Evolutionary conservation across 2,888 invertebrate genomes (phyloP), one percentile per base, ranked within the genome.

Genomic region (Cheilosia impressa): DNA sequence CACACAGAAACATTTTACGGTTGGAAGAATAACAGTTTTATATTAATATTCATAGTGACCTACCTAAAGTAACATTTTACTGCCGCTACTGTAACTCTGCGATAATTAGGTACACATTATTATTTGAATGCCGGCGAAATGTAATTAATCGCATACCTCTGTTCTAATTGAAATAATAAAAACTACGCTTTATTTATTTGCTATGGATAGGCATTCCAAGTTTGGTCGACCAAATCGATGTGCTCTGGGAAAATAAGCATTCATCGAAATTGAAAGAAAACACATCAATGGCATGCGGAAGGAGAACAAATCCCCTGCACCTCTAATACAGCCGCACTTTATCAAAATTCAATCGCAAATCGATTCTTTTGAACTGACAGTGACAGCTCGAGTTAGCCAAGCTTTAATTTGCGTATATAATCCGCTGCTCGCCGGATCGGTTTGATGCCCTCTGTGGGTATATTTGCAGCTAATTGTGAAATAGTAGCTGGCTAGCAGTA

Each of bases 71-170:
- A 38, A 38, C 10, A 38, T 38, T 60, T 71, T 17, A 71, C 38
- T 58, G 58, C 24, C 5, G 43, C 45, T 19, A 24, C n/a, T 55
- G 34, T 45, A 55, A 22, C 6, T 19, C n/a, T 15, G 34, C 2
- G 17, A 9, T 19, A 1, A 13, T 22, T 34, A 24, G 38, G 43
- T n/a, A 2, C 6, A 22, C 7, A 2, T 47, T 75, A 50, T 57
- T 47, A 50, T 38, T 5, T 55, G 65, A 47, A 50, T 43, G 13
- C 31, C 43, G 19, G 58, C 50, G 31, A 66, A 50, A 66, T 58
- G 58, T 58, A 76, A 76, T 66, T 76, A 76, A 76, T 76, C 66
- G 76, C 58, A 76, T 76, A 60, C 57, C 52, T 60, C 43, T 22
- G 43, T 66, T 68, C 57, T 66, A 75, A 65, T 58, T 75, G 41